Conservation (phyloP, 1,140 invertebrate genomes). For the Rhagoletis zephyria region DNA sequence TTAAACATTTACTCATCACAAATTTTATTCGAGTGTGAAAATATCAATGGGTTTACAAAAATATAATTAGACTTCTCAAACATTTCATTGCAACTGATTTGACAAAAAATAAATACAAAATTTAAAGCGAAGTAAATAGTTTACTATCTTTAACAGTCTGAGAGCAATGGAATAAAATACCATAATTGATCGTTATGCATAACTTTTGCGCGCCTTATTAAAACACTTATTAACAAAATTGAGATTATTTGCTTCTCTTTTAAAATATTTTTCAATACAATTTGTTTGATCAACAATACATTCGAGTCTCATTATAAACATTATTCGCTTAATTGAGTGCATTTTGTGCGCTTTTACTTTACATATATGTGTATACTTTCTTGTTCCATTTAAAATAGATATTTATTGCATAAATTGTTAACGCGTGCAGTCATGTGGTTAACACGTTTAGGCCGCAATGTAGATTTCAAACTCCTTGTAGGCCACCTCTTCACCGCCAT, state of each 20-base stretch:
- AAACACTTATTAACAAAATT: not conserved
- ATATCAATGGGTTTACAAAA: not conserved
- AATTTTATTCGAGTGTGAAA: not conserved
- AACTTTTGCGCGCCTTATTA: not conserved
- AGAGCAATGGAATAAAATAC: conserved; percentile 16
- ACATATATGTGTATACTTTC: conserved; percentile 19
- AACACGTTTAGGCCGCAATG: conserved; percentile 70
- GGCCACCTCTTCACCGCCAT: conserved; percentile 80
- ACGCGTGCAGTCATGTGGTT: not conserved
- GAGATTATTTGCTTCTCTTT: not conserved
- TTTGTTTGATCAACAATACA: conserved; percentile 24
- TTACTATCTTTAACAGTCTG: conserved; percentile 31
- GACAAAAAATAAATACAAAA: conserved; percentile 19
- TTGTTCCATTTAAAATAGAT: not conserved
- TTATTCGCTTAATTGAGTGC: conserved; percentile 21
- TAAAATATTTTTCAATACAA: conserved; percentile 24
- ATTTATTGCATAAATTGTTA: not conserved
- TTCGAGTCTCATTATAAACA: not conserved
- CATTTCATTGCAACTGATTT: not conserved
- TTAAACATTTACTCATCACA: not conserved
- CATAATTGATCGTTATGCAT: conserved; percentile 2
- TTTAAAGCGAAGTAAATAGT: not conserved
- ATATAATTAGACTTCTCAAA: not conserved
- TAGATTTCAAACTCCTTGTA: conserved; percentile 85
- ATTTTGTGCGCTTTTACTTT: conserved; percentile 17